A percentile compares a stretch with the other conserved stretches of the same genome.
phyloP scores from a whole-genome alignment of 2,113 vertebrate genomes.

The Sminthopsis crassicaudata region DNA sequence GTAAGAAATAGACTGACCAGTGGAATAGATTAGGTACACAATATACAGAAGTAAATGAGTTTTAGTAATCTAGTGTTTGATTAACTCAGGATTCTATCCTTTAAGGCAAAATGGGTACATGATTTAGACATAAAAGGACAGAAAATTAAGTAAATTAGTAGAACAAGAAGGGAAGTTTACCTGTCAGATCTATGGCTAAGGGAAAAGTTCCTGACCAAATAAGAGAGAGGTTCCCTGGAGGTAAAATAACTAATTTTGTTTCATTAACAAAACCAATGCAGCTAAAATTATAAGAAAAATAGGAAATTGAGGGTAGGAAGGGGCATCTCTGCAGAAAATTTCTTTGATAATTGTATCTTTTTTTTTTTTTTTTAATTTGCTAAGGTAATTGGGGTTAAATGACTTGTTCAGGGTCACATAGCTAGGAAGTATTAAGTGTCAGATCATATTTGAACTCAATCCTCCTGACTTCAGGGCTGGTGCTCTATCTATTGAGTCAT shows the following conservation, averaged over 20 bases:
- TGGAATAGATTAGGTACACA: background rate
- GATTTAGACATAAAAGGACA: background rate
- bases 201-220: background rate
- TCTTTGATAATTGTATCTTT: background rate
- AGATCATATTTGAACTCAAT: too few relatives aligned
- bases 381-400: too few relatives aligned
- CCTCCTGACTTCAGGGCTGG: too few relatives aligned
- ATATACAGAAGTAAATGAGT: background rate
- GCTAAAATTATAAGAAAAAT: background rate
- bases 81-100: background rate
- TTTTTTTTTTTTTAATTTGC: background rate
- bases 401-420: too few relatives aligned
- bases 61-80: background rate
- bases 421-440: too few relatives aligned
- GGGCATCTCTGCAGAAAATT: background rate
- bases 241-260: background rate
- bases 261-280: background rate
- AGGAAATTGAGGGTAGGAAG: background rate
- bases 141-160: background rate
- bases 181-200: background rate
- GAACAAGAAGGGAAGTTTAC: background rate
- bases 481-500: too few relatives aligned
- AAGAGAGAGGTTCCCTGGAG: background rate
- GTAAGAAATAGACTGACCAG: background rate
- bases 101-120: background rate